phyloP scores from a whole-genome alignment of 64 coral and sea anemone genomes.

The Stichodactyla helianthus region DNA sequence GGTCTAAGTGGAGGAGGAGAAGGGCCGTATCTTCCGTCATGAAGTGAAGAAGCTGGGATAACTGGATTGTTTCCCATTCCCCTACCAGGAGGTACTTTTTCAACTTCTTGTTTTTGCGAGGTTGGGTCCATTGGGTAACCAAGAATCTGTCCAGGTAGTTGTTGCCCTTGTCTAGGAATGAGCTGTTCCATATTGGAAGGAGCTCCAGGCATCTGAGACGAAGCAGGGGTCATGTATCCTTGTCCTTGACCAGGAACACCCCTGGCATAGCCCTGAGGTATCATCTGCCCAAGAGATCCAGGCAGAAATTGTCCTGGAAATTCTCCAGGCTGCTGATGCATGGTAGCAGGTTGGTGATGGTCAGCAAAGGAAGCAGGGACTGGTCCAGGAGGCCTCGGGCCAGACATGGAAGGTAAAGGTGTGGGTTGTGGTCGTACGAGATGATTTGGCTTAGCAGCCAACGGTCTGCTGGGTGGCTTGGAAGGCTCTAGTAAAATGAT shows the following conservation, averaged over 20 bases:
- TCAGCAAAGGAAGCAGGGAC: conserved; percentile 1
- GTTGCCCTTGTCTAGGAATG: background rate
- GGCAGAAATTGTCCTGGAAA: conserved; percentile 21
- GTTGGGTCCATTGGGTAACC: conserved; percentile 12
- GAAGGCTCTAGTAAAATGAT: conserved; percentile 41
- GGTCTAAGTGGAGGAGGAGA: background rate
- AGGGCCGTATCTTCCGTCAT: background rate
- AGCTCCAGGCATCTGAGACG: background rate
- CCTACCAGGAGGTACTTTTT: background rate
- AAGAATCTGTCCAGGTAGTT: conserved; percentile 11
- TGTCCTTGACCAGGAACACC: background rate
- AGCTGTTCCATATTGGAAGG: background rate
- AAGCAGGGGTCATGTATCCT: background rate
- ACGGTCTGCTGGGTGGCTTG: conserved; percentile 59
- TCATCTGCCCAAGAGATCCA: background rate
- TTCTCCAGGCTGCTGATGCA: conserved; percentile 34
- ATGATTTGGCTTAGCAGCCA: conserved; percentile 65
- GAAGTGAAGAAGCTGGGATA: conserved; percentile 12
- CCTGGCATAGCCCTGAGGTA: background rate
- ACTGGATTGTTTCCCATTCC: background rate
- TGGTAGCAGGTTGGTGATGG: background rate
- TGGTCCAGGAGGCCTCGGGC: conserved; percentile 22
- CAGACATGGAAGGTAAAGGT: conserved; percentile 3
- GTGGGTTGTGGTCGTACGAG: conserved; percentile 34
- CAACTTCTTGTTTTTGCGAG: background rate